A percentile compares a stretch with the other conserved stretches of the same genome.
Evolutionary conservation across 1,140 invertebrate species (phyloP).

Genomic region (Drosophila bifasciata): DNA sequence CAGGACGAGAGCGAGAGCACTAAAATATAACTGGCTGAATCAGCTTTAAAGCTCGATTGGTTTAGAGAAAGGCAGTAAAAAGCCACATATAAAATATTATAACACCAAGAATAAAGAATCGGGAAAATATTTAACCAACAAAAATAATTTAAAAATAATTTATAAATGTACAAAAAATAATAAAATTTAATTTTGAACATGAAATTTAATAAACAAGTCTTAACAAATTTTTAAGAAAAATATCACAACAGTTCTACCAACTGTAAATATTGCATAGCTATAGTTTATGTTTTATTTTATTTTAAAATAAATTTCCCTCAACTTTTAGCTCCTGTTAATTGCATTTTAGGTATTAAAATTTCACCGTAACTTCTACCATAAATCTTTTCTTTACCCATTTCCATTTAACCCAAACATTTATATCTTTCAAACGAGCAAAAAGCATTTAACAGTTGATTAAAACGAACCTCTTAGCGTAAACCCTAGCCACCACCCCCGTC

Average conservation of each 20-base stretch:
- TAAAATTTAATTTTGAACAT: too few relatives aligned
- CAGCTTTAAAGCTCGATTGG: constrained; percentile 16
- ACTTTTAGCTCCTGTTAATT: too few relatives aligned
- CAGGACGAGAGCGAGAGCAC: neutral
- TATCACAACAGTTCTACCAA: neutral
- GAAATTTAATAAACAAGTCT: neutral
- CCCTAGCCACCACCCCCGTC: too few relatives aligned
- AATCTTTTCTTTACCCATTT: too few relatives aligned
- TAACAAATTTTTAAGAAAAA: neutral
- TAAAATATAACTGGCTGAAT: constrained; percentile 48
- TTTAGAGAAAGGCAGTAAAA: neutral
- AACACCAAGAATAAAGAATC: neutral
- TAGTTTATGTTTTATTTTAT: too few relatives aligned
- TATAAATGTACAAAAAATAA: neutral
- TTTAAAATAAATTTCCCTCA: too few relatives aligned
- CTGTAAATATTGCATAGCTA: too few relatives aligned
- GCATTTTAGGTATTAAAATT: too few relatives aligned
- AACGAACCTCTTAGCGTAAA: constrained; percentile 13
- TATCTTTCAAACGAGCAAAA: neutral
- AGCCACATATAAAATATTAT: neutral
- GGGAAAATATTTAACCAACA: neutral
- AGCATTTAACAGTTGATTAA: constrained; percentile 43
- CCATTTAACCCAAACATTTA: constrained; percentile 8
- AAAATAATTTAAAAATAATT: neutral
- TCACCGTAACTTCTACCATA: too few relatives aligned